Evolutionary conservation across 2,888 invertebrate genomes (phyloP), one percentile per base, ranked within the genome.

Genomic region (Oscheius sp.): DNA sequence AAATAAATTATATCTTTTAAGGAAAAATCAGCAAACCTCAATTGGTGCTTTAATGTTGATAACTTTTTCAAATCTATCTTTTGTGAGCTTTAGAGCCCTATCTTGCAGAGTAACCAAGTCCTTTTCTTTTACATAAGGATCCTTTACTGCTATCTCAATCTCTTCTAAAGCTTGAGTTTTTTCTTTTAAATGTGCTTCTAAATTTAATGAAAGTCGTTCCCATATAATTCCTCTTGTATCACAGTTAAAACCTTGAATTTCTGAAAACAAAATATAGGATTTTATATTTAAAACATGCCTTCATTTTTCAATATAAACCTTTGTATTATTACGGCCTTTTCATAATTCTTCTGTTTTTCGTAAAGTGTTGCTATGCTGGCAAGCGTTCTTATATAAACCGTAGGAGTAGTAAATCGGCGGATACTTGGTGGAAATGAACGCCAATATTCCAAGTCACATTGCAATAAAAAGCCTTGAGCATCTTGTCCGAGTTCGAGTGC

Each of bases 151-250:
- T 0, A 57, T 10, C 31, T 50, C 27, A 10, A 74, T 48, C 52
- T 66, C 63, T 39, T 71, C 69, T 0, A 64, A 31, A n/a, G 76
- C 71, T 50, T 76, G 73, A 1, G 69, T 46, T 17, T 57, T 65
- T 23, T 73, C 70, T 23, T 75, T 78, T 42, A 76, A 42, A 68
- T 78, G 78, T 71, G 88, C 89, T 64, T 91, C 90, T 27, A 91
- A 86, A 77, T 92, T 90, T 0, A 92, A 88, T 0, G 91, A 90
- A 66, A 91, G 89, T 76, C 92, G 89, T 29, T 90, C 90, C 84
- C 89, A 91, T 88, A 89, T 89, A 52, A 86, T 82, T 1, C 91
- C 89, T 33, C 88, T 83, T 64, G 86, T 85, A 67, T 87, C 85
- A 25, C 73, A 67, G 71, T 87, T 87, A 77, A 88, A 89, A 2